phyloP scores from a whole-genome alignment of 2,888 invertebrate species.

The Ichneumon xanthorius region DNA sequence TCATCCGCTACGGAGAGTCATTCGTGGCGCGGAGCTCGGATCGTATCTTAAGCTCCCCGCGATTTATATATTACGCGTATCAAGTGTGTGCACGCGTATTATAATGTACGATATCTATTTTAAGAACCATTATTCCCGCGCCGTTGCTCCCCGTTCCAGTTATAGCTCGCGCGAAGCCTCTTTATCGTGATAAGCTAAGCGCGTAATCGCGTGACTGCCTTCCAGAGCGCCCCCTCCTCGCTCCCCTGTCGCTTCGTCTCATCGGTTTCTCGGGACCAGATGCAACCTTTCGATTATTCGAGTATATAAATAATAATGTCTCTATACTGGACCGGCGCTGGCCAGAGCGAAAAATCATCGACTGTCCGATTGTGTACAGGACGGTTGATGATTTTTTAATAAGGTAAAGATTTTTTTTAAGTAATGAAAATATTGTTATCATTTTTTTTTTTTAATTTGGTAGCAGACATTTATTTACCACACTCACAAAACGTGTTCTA shows the following conservation, averaged over 20 bases:
- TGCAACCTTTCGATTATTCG: not conserved
- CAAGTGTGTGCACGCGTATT: slow-evolving; percentile 4
- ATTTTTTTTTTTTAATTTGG: too few species aligned
- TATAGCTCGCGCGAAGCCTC: slow-evolving; percentile 55
- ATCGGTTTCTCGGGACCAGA: slow-evolving; percentile 32
- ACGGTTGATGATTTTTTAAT: too few species aligned
- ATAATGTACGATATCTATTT: slow-evolving; percentile 49
- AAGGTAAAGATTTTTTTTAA: too few species aligned
- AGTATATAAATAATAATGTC: not conserved
- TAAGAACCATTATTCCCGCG: slow-evolving; percentile 60
- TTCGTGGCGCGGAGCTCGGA: not conserved
- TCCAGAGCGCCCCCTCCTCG: slow-evolving; percentile 6
- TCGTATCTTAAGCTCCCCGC: not conserved
- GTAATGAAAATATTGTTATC: too few species aligned
- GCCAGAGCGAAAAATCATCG: not conserved
- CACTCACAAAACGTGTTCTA: too few species aligned
- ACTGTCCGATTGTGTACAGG: not conserved
- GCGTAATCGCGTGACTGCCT: slow-evolving; percentile 55
- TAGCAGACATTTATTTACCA: too few species aligned
- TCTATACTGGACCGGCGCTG: not conserved
- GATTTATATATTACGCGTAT: slow-evolving; percentile 28
- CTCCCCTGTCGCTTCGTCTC: slow-evolving; percentile 18
- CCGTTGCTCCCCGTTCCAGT: slow-evolving; percentile 59
- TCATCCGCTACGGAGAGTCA: not conserved
- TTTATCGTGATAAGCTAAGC: slow-evolving; percentile 58